phyloP scores from a whole-genome alignment of 2,888 invertebrate species.

The Cosmorhoe ocellata region DNA sequence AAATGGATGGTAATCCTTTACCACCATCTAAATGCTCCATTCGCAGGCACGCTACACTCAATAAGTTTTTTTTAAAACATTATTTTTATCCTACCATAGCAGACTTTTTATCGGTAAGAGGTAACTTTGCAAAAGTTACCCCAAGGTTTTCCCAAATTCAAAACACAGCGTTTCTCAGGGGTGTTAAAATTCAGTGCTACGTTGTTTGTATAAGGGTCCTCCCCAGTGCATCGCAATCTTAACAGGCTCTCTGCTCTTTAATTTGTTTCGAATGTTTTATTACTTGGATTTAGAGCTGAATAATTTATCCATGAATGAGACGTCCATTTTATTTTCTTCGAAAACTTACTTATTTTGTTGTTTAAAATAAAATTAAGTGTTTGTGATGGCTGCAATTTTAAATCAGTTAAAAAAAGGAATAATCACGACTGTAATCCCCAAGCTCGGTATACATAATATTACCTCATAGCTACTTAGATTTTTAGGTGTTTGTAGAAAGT shows the following conservation, averaged over 20 bases:
- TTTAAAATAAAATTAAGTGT: neutral
- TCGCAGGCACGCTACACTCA: too few relatives aligned
- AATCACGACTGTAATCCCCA: too few relatives aligned
- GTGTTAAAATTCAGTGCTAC: conserved; percentile 19
- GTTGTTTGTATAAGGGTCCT: conserved; percentile 21
- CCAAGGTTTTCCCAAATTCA: conserved; percentile 8
- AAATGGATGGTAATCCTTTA: too few relatives aligned
- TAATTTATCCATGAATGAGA: conserved; percentile 15
- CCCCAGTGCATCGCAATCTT: conserved; percentile 28
- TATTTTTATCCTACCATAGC: too few relatives aligned
- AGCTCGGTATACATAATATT: too few relatives aligned
- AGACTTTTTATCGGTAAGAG: neutral
- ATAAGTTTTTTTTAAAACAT: too few relatives aligned
- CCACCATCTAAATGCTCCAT: too few relatives aligned
- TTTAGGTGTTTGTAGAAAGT: too few relatives aligned
- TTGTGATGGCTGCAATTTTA: too few relatives aligned
- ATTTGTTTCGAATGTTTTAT: conserved; percentile 29
- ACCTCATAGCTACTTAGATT: too few relatives aligned
- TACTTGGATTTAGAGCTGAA: conserved; percentile 25
- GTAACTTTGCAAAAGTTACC: conserved; percentile 4
- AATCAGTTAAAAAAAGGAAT: too few relatives aligned
- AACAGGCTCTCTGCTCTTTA: conserved; percentile 22
- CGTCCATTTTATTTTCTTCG: conserved; percentile 15
- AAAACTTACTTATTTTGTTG: conserved; percentile 2
- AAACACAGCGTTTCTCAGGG: conserved; percentile 18